Evolutionary conservation across 92 coral and sea anemone genomes (phyloP).

Genomic region (Parazoanthus darwini): DNA sequence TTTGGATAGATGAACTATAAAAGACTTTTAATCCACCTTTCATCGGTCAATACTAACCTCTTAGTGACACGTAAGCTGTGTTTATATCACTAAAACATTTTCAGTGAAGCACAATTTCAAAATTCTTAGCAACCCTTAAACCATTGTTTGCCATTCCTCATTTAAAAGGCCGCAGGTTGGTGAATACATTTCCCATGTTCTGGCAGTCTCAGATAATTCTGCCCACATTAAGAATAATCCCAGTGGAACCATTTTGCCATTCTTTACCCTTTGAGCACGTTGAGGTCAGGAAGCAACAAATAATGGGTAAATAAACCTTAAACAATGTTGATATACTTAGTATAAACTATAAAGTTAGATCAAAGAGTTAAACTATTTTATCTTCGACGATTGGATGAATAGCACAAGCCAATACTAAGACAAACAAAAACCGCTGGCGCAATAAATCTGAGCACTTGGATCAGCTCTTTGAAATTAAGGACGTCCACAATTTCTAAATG

Average conservation of each 20-base stretch:
- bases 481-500: not conserved
- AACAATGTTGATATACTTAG: too few species aligned
- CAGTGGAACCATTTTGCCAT: slow-evolving; percentile 28
- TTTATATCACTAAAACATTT: not conserved
- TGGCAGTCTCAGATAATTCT: slow-evolving; percentile 4
- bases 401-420: not conserved
- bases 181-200: slow-evolving; percentile 1
- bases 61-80: slow-evolving; percentile 10
- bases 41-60: slow-evolving; percentile 5
- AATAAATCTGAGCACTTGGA: too few species aligned
- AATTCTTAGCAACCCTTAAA: not conserved
- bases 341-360: too few species aligned
- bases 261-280: not conserved
- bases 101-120: not conserved
- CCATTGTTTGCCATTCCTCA: not conserved
- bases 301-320: not conserved
- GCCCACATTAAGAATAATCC: slow-evolving; percentile 14
- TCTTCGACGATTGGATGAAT: not conserved
- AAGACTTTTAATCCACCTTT: not conserved
- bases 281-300: not conserved
- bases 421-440: not conserved
- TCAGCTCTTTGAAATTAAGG: too few species aligned
- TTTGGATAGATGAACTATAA: slow-evolving; percentile 10
- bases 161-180: not conserved
- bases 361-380: not conserved